Base-by-base conservation (phyloP, 2,113 vertebrate genomes). In the Chamaetylas fuelleborni region DNA sequence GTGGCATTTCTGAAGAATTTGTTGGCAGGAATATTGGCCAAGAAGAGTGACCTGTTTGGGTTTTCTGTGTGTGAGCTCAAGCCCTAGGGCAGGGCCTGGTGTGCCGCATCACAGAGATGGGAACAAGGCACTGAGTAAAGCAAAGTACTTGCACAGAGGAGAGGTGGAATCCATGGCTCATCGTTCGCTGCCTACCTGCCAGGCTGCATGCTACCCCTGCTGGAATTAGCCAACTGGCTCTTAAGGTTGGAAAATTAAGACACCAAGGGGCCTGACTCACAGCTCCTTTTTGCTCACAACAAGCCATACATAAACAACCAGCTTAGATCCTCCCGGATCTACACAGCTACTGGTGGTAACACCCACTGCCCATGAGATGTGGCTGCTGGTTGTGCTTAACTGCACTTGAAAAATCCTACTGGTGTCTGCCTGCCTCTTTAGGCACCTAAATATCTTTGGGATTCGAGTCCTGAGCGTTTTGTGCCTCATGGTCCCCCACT, bases 341-440 rank as follows among this genome's bases (percentile, higher is more conserved):
- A 65, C 78, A 19, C 60, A 47, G 69, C 51, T 65, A 26, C 73
- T 2, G 4, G 22, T 1, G 1, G 45, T 8, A 25, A 69, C 11
- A 64, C 51, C 40, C 79, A 72, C 70, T 17, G 62, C 28, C 58
- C 0, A 0, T 0, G 10, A 86, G 54, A 90, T 2, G 1, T 14
- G 62, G 79, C 82, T 82, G 58, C 88, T 5, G 2, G 57, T 87
- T 50, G 90, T 82, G 87, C 82, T 81, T 93, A 92, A 88, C 71
- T 80, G 48, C 70, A 76, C 84, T 87, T 91, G 73, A 93, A 91
- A 91, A 81, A 85, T 87, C 78, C 48, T n/a, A 42, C 81, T 48
- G 45, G 57, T 84, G 74, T 72, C 57, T 95, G 66, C 54, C 78
- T 90, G 84, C 79, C 84, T 96, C 93, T 80, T 95, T 96, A 95